Evolutionary conservation across 2,888 invertebrate genomes (phyloP).

Genomic region (Rotaria sp.): DNA sequence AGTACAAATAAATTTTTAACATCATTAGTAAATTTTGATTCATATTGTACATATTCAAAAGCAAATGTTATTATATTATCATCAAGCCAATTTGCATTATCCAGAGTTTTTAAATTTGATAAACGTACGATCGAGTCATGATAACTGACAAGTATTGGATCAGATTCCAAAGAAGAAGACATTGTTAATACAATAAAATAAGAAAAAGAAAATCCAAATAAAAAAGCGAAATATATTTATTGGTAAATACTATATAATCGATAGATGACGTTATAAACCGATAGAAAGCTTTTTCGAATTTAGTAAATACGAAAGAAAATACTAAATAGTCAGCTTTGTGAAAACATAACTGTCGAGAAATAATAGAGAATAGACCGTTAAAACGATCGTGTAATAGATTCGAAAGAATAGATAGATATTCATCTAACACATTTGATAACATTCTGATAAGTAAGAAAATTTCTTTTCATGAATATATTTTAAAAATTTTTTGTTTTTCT

Average conservation of each 20-base stretch:
- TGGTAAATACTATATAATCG: not conserved
- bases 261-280: not conserved
- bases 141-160: not conserved
- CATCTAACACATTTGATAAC: no score
- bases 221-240: not conserved
- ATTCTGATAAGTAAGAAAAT: no score
- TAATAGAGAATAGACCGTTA: not conserved
- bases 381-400: not conserved
- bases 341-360: not conserved
- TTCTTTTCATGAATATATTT: no score
- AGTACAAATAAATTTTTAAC: not conserved
- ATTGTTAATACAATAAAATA: not conserved
- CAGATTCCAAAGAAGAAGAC: not conserved
- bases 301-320: not conserved
- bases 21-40: not conserved
- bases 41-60: not conserved
- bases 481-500: no score
- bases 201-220: not conserved
- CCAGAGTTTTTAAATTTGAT: not conserved
- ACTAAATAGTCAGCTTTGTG: not conserved
- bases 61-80: slow-evolving; percentile 24
- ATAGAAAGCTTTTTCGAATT: not conserved
- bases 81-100: not conserved
- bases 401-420: no score
- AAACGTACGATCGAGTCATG: not conserved